A percentile compares a stretch with the other conserved stretches of the same genome.
Conservation (phyloP, 2,113 vertebrate species). For the Solenodon paradoxus region DNA sequence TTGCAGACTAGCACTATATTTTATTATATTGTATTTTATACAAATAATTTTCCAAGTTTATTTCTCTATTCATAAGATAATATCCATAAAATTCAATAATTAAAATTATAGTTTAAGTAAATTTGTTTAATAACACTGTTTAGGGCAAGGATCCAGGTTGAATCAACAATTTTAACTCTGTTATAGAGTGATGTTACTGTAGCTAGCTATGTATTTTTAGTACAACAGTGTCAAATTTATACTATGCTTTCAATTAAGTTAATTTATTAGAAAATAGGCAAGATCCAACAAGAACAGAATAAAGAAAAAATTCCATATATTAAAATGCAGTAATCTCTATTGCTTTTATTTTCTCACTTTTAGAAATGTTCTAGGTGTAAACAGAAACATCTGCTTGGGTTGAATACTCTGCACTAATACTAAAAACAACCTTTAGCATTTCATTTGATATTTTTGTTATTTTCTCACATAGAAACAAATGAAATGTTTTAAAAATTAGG, state of each 20-base stretch:
- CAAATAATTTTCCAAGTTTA: background rate
- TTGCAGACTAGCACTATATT: background rate
- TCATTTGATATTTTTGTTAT: background rate
- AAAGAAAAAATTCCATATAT: background rate
- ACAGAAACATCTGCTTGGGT: no score
- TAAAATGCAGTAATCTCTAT: background rate
- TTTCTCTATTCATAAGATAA: background rate
- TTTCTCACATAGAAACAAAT: background rate
- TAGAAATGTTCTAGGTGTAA: background rate
- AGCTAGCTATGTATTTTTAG: background rate
- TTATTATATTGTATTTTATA: background rate
- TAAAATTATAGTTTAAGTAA: background rate
- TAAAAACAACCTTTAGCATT: background rate
- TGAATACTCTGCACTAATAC: no score
- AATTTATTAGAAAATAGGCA: background rate
- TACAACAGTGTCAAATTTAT: background rate
- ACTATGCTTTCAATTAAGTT: background rate
- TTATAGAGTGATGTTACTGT: background rate
- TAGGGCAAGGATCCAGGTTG: background rate
- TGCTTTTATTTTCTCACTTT: constrained; percentile 14
- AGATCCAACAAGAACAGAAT: background rate
- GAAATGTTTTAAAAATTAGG: background rate
- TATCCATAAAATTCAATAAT: background rate
- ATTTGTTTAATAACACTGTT: background rate
- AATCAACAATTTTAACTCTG: background rate